Evolutionary conservation across 2,113 vertebrate species (phyloP), one percentile per base, ranked within the genome.

Genomic region (Strigops habroptila): DNA sequence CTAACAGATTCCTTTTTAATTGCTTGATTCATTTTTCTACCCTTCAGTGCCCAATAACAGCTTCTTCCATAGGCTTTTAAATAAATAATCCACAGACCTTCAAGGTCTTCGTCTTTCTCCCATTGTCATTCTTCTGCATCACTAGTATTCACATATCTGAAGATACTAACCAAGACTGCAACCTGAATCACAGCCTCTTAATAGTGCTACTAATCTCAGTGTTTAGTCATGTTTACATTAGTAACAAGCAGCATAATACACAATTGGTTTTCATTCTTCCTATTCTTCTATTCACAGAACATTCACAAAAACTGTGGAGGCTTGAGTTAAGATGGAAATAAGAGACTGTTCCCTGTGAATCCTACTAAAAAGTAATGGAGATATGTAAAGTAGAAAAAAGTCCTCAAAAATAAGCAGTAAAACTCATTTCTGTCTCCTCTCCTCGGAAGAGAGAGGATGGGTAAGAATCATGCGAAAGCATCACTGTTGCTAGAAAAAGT

Each of bases 391-490:
- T 15, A 89, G 31, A 21, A 71, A 77, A 55, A 59, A 23, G 2
- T 0, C 4, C 37, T 52, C 64, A 74, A 62, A 86, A 52, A 24
- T 21, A 60, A 55, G 8, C 21, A 69, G 30, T 39, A 49, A 57
- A 69, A 44, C 12, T 80, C 1, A 37, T 59, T 76, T 73, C 31
- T 0, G 1, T 8, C 19, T 69, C 17, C 13, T 77, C 23, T 52
- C 63, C 41, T 80, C 35, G 51, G 33, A 68, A 41, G 6, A 63
- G 19, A 57, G 12, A 82, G 1, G 24, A 89, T 30, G 7, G 28
- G 6, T 35, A 37, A 60, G 3, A 63, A 57, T 3, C 4, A 24
- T 0, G 3, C 7, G 4, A 68, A 2, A 65, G 11, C 5, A 1
- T 3, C 33, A 39, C 24, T 30, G 22, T 46, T 91, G 19, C 64